These are phyloP conservation scores for Icerya purchasi DNA, from an alignment of 2,888 invertebrate genomes.

Conservation along the genomic window DNA sequence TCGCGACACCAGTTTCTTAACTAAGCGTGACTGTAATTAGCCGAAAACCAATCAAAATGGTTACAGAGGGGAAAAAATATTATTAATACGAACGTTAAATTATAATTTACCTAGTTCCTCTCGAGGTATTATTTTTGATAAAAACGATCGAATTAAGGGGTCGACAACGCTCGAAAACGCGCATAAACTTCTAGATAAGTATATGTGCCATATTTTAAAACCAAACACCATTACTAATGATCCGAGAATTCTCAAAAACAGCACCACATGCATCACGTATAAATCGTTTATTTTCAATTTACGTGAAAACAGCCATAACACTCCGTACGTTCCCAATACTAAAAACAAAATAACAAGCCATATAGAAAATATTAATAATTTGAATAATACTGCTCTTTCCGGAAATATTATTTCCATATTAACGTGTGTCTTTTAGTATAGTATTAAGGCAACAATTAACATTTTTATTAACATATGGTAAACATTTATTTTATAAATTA, in stretches of 20 bases:
- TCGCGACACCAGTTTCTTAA: too few relatives aligned
- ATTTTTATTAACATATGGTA: too few relatives aligned
- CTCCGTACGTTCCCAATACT: not conserved
- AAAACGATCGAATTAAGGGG: slow-evolving; percentile 1
- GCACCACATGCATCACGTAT: not conserved
- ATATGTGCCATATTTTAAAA: not conserved
- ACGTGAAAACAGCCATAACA: not conserved
- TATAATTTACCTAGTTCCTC: slow-evolving; percentile 7
- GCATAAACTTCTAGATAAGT: not conserved
- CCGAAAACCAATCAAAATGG: too few relatives aligned
- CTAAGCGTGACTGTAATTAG: too few relatives aligned
- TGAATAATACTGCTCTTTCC: too few relatives aligned
- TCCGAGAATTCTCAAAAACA: not conserved
- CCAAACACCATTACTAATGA: not conserved
- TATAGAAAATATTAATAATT: too few relatives aligned
- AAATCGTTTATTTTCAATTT: slow-evolving; percentile 5
- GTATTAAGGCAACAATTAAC: too few relatives aligned
- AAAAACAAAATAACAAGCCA: not conserved
- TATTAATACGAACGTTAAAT: too few relatives aligned
- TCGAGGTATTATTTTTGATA: slow-evolving; percentile 6
- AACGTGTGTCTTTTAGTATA: too few relatives aligned
- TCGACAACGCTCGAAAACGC: not conserved
- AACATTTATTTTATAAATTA: too few relatives aligned
- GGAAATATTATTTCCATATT: too few relatives aligned
- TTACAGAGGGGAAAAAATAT: too few relatives aligned